Evolutionary conservation across 2,888 invertebrate species (phyloP).

Genomic region (Meloe dianella): DNA sequence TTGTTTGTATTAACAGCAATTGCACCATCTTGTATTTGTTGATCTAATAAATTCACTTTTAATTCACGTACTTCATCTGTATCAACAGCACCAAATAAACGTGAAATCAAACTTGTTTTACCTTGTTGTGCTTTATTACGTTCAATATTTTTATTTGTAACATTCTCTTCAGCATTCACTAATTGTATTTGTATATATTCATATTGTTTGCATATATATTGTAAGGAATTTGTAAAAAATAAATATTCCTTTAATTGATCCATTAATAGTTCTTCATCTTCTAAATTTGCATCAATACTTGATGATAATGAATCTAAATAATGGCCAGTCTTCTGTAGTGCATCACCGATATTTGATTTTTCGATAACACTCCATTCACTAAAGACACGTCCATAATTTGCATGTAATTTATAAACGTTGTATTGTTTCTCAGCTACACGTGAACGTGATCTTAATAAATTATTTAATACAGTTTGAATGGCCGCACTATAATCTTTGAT

Average conservation of each 20-base stretch:
- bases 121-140: slow-evolving; percentile 68
- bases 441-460: slow-evolving; percentile 67
- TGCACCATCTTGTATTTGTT: slow-evolving; percentile 69
- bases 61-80: slow-evolving; percentile 78
- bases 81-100: slow-evolving; percentile 76
- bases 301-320: slow-evolving; percentile 63
- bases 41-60: slow-evolving; percentile 70
- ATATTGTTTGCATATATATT: slow-evolving; percentile 76
- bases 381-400: slow-evolving; percentile 81
- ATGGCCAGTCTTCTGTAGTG: slow-evolving; percentile 72
- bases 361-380: slow-evolving; percentile 88
- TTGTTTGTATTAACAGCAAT: slow-evolving; percentile 65
- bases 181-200: slow-evolving; percentile 75
- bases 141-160: slow-evolving; percentile 62
- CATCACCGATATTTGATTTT: slow-evolving; percentile 74
- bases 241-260: slow-evolving; percentile 86
- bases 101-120: slow-evolving; percentile 74
- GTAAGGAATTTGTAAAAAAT: slow-evolving; percentile 76
- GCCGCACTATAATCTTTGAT: slow-evolving; percentile 78
- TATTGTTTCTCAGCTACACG: slow-evolving; percentile 78
- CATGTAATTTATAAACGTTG: slow-evolving; percentile 79
- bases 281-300: slow-evolving; percentile 61
- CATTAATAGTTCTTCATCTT: slow-evolving; percentile 82
- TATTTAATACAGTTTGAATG: slow-evolving; percentile 68
- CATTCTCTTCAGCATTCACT: slow-evolving; percentile 72